Percentiles rank a stretch among this genome's conserved stretches.
Evolutionary conservation across 2,113 vertebrate genomes (phyloP).

Genomic region (Eublepharis macularius): DNA sequence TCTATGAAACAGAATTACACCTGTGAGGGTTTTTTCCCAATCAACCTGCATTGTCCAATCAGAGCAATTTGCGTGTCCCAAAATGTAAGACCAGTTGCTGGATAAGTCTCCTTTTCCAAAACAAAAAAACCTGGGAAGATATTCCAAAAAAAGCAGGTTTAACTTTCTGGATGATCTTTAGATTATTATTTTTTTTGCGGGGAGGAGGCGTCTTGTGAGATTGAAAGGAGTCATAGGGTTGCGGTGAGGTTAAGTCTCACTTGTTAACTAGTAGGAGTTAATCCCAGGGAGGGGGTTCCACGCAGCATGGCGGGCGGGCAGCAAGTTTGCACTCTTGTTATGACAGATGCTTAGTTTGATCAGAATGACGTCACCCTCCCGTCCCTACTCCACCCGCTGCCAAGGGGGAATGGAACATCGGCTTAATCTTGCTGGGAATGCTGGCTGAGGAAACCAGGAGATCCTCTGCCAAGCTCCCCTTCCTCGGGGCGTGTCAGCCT

Average conservation of each 20-base stretch:
- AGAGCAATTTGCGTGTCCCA: too few species aligned
- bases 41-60: too few species aligned
- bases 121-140: too few species aligned
- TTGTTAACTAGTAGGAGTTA: background rate
- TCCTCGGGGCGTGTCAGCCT: conserved; percentile 40
- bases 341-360: conserved; percentile 49
- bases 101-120: background rate
- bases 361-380: conserved; percentile 35
- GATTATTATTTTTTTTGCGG: background rate
- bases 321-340: conserved; percentile 31
- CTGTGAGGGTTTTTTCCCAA: too few species aligned
- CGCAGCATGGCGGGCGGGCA: background rate
- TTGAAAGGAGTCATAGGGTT: background rate
- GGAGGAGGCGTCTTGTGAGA: background rate
- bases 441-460: conserved; percentile 33
- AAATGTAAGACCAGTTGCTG: too few species aligned
- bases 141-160: background rate
- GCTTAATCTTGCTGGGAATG: conserved; percentile 40
- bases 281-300: background rate
- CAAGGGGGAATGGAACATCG: conserved; percentile 42
- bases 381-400: conserved; percentile 43
- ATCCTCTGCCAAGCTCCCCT: conserved; percentile 43
- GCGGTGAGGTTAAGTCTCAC: background rate
- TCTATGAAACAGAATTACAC: too few species aligned
- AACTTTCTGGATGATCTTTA: background rate